These are phyloP conservation scores for Plumapathes pennacea DNA, from an alignment of 92 coral and sea anemone genomes.

Conservation along the genomic window DNA sequence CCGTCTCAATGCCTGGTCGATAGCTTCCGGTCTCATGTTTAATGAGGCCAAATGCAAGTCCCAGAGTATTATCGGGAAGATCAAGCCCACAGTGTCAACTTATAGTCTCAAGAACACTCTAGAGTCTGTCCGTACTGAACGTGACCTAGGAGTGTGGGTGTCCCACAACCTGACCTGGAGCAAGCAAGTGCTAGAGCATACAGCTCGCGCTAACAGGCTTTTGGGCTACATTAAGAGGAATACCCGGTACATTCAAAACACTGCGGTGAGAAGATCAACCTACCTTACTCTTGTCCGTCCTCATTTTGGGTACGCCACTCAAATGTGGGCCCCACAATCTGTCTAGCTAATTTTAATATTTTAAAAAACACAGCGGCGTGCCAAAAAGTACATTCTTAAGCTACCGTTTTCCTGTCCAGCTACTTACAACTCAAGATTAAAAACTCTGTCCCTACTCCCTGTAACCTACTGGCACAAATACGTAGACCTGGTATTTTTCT, in stretches of 20 bases:
- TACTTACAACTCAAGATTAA: constrained; percentile 18
- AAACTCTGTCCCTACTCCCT: constrained; percentile 12
- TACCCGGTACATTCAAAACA: not conserved
- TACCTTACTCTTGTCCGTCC: constrained; percentile 35
- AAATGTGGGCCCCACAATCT: constrained; percentile 11
- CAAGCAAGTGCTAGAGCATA: constrained; percentile 18
- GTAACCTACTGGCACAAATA: constrained; percentile 32
- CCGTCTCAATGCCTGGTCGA: not conserved
- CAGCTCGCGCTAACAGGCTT: constrained; percentile 33
- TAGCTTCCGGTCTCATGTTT: not conserved
- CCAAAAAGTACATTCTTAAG: constrained; percentile 21
- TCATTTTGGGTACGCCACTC: constrained; percentile 20
- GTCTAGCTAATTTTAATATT: constrained; percentile 11
- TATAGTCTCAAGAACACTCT: not conserved
- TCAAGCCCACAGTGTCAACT: not conserved
- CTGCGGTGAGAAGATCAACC: constrained; percentile 1
- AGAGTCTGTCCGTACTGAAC: not conserved
- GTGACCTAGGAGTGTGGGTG: constrained; percentile 35
- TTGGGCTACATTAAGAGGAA: constrained; percentile 8
- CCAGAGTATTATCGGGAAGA: not conserved
- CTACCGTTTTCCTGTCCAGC: constrained; percentile 20
- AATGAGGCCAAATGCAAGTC: constrained; percentile 2
- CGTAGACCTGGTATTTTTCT: not conserved
- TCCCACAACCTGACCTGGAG: constrained; percentile 27
- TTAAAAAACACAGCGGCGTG: constrained; percentile 36